These are phyloP conservation scores for Tiliqua scincoides DNA, from an alignment of 2,113 vertebrate species.

Conservation along the genomic window DNA sequence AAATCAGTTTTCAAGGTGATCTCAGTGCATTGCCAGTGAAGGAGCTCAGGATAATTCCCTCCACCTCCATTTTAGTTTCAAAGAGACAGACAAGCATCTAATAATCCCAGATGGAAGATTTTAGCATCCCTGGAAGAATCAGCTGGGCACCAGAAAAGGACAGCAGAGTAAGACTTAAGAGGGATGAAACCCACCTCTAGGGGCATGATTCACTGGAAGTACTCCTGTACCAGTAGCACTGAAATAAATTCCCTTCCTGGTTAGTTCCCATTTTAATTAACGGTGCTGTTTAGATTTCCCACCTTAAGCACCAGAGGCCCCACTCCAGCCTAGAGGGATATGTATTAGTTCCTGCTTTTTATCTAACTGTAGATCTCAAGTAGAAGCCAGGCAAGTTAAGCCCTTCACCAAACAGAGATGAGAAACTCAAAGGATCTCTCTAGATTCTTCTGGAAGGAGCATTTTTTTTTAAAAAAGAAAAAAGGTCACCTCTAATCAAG, in stretches of 20 bases:
- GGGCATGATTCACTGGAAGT: neutral
- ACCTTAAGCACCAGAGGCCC: neutral
- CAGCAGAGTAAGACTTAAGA: neutral
- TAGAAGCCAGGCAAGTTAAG: neutral
- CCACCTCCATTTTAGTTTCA: neutral
- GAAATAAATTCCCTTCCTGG: neutral
- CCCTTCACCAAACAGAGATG: no score
- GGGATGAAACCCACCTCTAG: no score
- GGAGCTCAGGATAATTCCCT: slow-evolving; percentile 11
- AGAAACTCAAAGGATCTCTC: neutral
- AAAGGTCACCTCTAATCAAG: neutral
- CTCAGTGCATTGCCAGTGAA: slow-evolving; percentile 42
- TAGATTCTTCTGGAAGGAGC: neutral
- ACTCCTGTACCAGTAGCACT: neutral
- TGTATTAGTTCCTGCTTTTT: neutral
- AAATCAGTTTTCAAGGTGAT: slow-evolving; percentile 66
- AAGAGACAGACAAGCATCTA: slow-evolving; percentile 50
- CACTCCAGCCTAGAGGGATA: neutral
- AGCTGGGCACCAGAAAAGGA: neutral
- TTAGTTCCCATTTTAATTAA: neutral
- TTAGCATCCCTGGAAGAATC: no score
- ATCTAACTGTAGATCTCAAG: neutral
- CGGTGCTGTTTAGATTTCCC: neutral
- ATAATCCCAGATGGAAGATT: neutral
- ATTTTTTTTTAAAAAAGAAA: no score